Conservation (phyloP, 1,140 invertebrate genomes). For the Cecropterus lyciades region DNA sequence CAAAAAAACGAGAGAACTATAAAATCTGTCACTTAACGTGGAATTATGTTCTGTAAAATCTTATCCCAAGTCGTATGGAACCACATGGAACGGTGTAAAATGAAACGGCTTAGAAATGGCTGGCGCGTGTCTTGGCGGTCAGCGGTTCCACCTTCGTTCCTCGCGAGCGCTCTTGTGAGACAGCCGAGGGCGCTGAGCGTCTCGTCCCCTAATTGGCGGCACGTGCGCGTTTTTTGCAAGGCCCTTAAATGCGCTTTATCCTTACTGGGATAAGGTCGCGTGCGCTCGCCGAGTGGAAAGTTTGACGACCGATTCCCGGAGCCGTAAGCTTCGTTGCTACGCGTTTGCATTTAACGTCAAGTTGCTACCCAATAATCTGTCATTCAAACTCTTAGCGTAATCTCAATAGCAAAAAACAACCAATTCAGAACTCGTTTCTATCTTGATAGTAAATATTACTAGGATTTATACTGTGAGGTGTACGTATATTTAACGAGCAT, state of each 20-base stretch:
- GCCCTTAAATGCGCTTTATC: conserved; percentile 56
- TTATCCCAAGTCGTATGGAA: conserved; percentile 59
- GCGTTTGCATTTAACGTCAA: too few relatives aligned
- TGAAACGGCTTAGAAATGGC: conserved; percentile 53
- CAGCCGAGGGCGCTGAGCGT: conserved; percentile 55
- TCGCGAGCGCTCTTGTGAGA: conserved; percentile 69
- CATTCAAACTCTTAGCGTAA: not conserved
- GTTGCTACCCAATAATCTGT: too few relatives aligned
- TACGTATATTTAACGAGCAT: conserved; percentile 30
- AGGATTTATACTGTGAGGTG: conserved; percentile 4
- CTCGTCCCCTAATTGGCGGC: conserved; percentile 72
- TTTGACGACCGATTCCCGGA: conserved; percentile 7
- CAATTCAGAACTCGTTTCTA: not conserved
- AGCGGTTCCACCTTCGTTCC: conserved; percentile 62
- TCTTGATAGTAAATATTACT: not conserved
- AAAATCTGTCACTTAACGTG: conserved; percentile 41
- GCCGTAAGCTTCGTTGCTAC: conserved; percentile 13
- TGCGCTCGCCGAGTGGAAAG: conserved; percentile 33
- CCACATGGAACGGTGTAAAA: conserved; percentile 59
- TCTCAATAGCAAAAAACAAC: not conserved
- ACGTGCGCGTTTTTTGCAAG: conserved; percentile 71
- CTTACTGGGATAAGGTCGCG: conserved; percentile 42
- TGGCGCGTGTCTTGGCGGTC: conserved; percentile 65
- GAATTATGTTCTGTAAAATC: conserved; percentile 42
- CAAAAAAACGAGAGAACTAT: conserved; percentile 61